Percentiles rank a stretch among this genome's conserved stretches.
Conservation (phyloP, 2,113 vertebrate species). For the Leucosticte australis region DNA sequence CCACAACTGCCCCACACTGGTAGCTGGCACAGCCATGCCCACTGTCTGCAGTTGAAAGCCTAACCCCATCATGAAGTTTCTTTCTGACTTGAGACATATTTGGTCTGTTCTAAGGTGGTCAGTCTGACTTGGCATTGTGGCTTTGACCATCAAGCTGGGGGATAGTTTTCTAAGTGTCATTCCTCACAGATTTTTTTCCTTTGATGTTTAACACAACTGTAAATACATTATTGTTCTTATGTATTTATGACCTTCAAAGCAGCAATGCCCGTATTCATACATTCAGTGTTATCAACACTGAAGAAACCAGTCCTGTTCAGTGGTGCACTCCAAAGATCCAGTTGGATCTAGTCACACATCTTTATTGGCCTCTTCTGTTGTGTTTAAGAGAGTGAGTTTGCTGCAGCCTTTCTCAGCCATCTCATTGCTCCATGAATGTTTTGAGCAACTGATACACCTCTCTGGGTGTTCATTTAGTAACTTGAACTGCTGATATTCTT, state of each 20-base stretch:
- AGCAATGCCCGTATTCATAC: neutral
- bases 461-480: conserved; percentile 30
- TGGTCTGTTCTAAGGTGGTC: neutral
- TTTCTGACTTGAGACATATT: neutral
- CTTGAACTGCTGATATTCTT: conserved; percentile 41
- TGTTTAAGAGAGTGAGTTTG: neutral
- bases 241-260: neutral
- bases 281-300: neutral
- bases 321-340: neutral
- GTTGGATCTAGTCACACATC: neutral
- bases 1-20: neutral
- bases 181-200: neutral
- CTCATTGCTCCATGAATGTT: neutral
- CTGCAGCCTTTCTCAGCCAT: neutral
- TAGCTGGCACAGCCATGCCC: neutral
- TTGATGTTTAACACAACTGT: neutral
- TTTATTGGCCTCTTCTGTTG: neutral
- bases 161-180: neutral
- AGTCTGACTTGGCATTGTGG: neutral
- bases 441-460: conserved; percentile 24
- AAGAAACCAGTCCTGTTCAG: neutral
- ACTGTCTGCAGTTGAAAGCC: neutral
- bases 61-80: accelerated
- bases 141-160: neutral
- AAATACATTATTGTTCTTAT: neutral